These are phyloP conservation scores for Pogonocherus hispidulus DNA, from an alignment of 2,888 invertebrate species.

Conservation along the genomic window DNA sequence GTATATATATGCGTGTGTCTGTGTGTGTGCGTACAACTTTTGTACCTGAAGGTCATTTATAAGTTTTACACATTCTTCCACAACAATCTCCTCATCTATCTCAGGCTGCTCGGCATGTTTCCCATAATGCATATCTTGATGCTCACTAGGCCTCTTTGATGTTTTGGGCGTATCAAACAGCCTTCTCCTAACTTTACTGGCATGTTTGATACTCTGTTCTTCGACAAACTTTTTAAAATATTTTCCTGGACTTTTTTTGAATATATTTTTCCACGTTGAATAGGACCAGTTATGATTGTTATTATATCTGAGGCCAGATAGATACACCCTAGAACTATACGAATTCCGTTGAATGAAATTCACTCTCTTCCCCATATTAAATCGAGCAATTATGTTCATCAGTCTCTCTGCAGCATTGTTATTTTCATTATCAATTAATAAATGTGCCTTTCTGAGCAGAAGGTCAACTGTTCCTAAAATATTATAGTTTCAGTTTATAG, in stretches of 20 bases:
- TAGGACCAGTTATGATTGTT: slow-evolving; percentile 35
- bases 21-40: not conserved
- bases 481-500: not conserved
- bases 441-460: slow-evolving; percentile 35
- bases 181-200: too few species aligned
- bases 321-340: slow-evolving; percentile 34
- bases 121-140: too few species aligned
- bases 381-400: slow-evolving; percentile 43
- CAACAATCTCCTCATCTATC: not conserved
- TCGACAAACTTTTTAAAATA: not conserved
- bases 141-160: too few species aligned
- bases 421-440: slow-evolving; percentile 43
- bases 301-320: slow-evolving; percentile 41
- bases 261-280: slow-evolving; percentile 35
- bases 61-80: not conserved
- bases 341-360: slow-evolving; percentile 44
- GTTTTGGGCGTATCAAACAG: too few species aligned
- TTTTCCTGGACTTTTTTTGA: slow-evolving; percentile 32
- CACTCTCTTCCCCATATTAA: slow-evolving; percentile 43
- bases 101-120: too few species aligned
- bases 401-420: slow-evolving; percentile 42
- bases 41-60: not conserved
- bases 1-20: not conserved
- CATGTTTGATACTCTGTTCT: too few species aligned
- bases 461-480: slow-evolving; percentile 30